Evolutionary conservation across 2,797 vertebrate genomes (phyloP), one percentile per base, ranked within the genome.

Genomic region (Borostomias antarcticus): DNA sequence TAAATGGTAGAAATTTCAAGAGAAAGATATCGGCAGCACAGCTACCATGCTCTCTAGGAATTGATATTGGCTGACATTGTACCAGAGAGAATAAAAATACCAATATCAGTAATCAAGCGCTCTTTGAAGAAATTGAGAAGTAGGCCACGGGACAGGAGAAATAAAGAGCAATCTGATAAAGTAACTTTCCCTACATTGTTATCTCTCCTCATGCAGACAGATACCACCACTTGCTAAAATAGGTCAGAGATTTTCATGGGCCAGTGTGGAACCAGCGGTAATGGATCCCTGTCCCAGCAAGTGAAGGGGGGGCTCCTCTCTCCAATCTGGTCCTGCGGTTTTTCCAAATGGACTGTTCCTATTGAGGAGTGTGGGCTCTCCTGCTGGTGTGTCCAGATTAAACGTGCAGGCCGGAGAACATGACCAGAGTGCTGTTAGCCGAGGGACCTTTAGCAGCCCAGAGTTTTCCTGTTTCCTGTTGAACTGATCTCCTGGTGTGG

Each of bases 241-340:
- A 74, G 69, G 58, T 64, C 59, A 64, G 19, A 13, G 45, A 28
- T 53, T 50, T 17, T 70, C 64, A 67, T 56, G 65, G 29, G 30
- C 40, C 54, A 28, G 58, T 19, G 53, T 33, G 51, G 35, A 73
- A 62, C 25, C 58, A 11, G 30, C 32, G 33, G 53, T 51, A 66
- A 62, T 28, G n/a, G n/a, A 60, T 7, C 25, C 29, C 28, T 43
- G 48, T 52, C 52, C 58, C 40, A 45, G 37, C 37, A 32, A 28
- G 58, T 56, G 47, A 67, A 66, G 21, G 43, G 26, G 3, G 32
- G 32, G 48, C 3, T 43, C 23, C 35, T 29, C 32, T 58, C 32
- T 58, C 32, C 54, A 58, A 19, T 51, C 57, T 37, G 51, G 51
- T 28, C 25, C 28, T 69, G 32, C 30, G 54, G 54, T 26, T 26